Percentiles rank a stretch among this genome's conserved stretches.
Evolutionary conservation across 2,888 invertebrate genomes (phyloP).

Genomic region (Drosophila anomelani): DNA sequence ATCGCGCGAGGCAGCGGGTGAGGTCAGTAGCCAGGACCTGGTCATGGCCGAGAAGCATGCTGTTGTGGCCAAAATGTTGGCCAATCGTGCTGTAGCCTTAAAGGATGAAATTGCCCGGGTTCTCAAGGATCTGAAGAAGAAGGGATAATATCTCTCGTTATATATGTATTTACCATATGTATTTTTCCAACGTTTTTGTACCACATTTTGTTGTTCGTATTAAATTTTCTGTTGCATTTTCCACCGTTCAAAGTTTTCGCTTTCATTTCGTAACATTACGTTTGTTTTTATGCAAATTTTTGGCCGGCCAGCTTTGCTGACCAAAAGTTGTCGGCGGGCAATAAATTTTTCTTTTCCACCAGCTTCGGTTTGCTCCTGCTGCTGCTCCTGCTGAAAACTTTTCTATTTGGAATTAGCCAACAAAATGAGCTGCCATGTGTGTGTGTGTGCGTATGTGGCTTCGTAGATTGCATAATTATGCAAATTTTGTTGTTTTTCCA

Average conservation of each 20-base stretch:
- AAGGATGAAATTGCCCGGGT: slow-evolving; percentile 58
- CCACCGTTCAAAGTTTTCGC: slow-evolving; percentile 30
- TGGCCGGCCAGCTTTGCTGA: slow-evolving; percentile 30
- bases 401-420: slow-evolving; percentile 42
- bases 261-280: slow-evolving; percentile 36
- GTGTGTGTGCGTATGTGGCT: slow-evolving; percentile 40
- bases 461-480: slow-evolving; percentile 81
- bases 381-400: slow-evolving; percentile 23
- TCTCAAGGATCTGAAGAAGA: slow-evolving; percentile 41
- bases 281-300: slow-evolving; percentile 43
- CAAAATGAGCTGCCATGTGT: slow-evolving; percentile 30
- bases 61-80: slow-evolving; percentile 57
- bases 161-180: background rate
- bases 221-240: slow-evolving; percentile 67
- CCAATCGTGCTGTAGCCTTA: slow-evolving; percentile 50
- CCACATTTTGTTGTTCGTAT: slow-evolving; percentile 44
- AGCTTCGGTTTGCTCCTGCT: slow-evolving; percentile 18
- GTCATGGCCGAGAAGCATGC: slow-evolving; percentile 62
- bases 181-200: slow-evolving; percentile 22
- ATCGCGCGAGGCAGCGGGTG: background rate
- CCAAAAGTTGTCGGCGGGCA: slow-evolving; percentile 31
- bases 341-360: slow-evolving; percentile 36
- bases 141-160: background rate
- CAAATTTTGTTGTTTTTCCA: slow-evolving; percentile 75
- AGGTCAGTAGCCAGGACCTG: slow-evolving; percentile 15